A percentile compares a stretch with the other conserved stretches of the same genome.
phyloP scores from a whole-genome alignment of 2,113 vertebrate species.

The Vulpes ferrilata region DNA sequence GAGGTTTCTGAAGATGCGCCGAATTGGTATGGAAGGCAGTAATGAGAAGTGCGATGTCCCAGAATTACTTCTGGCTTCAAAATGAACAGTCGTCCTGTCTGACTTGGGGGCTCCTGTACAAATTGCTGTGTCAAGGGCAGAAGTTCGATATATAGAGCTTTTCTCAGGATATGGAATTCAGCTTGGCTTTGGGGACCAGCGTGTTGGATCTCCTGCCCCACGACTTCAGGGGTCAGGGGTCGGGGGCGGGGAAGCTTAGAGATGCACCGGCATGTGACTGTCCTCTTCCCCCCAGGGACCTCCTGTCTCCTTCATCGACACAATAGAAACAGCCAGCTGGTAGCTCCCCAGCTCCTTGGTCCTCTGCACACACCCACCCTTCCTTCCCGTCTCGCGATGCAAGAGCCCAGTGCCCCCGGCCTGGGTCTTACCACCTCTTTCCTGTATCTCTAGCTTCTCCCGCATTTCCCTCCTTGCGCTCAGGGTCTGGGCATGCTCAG shows the following conservation, averaged over 20 bases:
- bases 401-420: not conserved
- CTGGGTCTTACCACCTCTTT: not conserved
- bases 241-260: not conserved
- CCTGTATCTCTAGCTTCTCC: not conserved
- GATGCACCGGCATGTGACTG: not conserved
- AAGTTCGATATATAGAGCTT: not conserved
- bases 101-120: slow-evolving; percentile 32
- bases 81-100: not conserved
- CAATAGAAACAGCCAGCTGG: not conserved
- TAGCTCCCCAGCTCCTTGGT: not conserved
- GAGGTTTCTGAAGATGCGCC: slow-evolving; percentile 16
- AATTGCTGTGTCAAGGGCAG: not conserved
- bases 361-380: not conserved
- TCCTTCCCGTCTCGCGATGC: not conserved
- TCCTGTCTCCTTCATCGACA: not conserved
- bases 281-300: not conserved
- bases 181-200: not conserved
- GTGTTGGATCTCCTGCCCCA: not conserved
- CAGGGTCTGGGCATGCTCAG: not conserved
- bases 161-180: not conserved
- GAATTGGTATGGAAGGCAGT: slow-evolving; percentile 29
- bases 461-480: not conserved
- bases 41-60: not conserved
- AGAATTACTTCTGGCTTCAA: not conserved
- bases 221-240: not conserved